Conservation (phyloP, 2,888 invertebrate genomes). For the Adineta ricciae region DNA sequence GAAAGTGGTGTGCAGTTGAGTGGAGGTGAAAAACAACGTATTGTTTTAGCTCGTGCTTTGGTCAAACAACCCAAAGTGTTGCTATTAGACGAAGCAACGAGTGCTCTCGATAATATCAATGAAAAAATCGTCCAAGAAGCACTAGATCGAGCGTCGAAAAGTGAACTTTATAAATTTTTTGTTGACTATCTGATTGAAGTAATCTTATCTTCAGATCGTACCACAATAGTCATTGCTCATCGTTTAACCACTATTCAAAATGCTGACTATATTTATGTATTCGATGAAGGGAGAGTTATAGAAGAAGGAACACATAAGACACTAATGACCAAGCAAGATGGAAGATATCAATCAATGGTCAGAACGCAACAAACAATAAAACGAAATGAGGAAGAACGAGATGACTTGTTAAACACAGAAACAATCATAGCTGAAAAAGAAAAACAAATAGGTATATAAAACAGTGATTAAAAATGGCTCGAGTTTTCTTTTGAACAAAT, state of each 20-base stretch:
- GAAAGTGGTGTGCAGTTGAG: constrained; percentile 47
- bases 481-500: neutral
- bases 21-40: constrained; percentile 49
- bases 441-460: neutral
- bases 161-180: neutral
- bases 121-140: constrained; percentile 31
- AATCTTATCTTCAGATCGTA: constrained; percentile 36
- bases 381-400: neutral
- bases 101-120: constrained; percentile 38
- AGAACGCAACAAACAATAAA: constrained; percentile 6
- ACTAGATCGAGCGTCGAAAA: constrained; percentile 15
- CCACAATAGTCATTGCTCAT: constrained; percentile 40
- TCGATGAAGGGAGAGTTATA: constrained; percentile 34
- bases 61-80: constrained; percentile 62
- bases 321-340: constrained; percentile 22
- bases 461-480: too few species aligned
- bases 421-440: neutral
- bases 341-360: constrained; percentile 27
- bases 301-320: constrained; percentile 29
- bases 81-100: constrained; percentile 47
- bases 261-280: constrained; percentile 62
- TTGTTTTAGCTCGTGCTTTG: constrained; percentile 46
- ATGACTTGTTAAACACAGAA: neutral
- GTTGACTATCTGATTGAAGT: neutral
- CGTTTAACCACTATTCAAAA: constrained; percentile 64